Base-by-base conservation (phyloP, 64 coral and sea anemone species). In the Actinia tenebrosa region DNA sequence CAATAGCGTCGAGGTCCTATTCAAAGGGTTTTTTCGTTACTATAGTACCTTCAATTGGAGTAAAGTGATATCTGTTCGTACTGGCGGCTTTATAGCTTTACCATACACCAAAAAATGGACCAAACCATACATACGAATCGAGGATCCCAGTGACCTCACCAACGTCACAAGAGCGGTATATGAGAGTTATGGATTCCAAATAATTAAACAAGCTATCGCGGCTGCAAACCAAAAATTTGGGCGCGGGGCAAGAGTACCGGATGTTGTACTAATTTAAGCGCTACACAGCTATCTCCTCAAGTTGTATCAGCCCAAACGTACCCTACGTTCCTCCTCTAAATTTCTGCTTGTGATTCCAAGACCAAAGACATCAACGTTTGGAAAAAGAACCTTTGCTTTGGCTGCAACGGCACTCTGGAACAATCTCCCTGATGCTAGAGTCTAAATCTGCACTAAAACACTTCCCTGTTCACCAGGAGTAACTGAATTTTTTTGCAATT, bases 1-100 rank as follows among this genome's bases (percentile, higher is more conserved):
- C 3, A 56, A 79, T 3, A 81, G 16, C 45, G 71, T 93, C 64
- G 82, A 87, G 20, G 78, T 30, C 18, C 75, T 93, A 4, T 30
- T 93, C 3, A 82, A 86, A 14, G 91, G 91, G 3, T 93, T 93
- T 52, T 93, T 93, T 17, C 77, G 78, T 71, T 93, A 83, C 83
- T 93, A 93, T 27, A 60, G 16, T 10, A 30, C 71, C 4, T 93
- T 93, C 53, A 64, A 89, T 26, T 93, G 91, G 91, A 43, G 63
- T 20, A 9, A 82, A 66, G 87, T 88, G 5, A 55, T 85, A 54
- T 93, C 82, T 3, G 87, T 89, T 68, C 87, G 66, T 11, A 66
- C 84, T 11, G 91, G 66, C 7, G 22, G 72, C 26, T 26, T 84
- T 7, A 80, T 55, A 44, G n/a, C 10, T 89, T 47, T 93, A 4